Conservation (phyloP, 2,113 vertebrate species). For the Cyrtonyx montezumae region DNA sequence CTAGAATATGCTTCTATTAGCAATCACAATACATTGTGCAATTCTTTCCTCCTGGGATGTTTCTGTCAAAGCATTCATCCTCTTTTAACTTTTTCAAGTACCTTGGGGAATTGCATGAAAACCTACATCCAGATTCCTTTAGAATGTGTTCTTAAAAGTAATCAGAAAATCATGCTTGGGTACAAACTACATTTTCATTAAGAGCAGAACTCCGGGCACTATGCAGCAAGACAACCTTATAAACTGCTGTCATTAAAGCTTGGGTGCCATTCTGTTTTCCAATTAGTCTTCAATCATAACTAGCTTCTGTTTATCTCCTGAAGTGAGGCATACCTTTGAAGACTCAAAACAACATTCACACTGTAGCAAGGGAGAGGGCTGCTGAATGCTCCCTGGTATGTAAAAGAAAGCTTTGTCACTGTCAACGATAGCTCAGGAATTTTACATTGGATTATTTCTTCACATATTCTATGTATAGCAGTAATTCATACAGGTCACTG, state of each 20-base stretch:
- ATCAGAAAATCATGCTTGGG: background rate
- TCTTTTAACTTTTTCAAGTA: background rate
- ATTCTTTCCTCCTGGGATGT: background rate
- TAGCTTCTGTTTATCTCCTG: background rate
- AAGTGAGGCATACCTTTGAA: background rate
- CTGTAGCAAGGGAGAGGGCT: background rate
- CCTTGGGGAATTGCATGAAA: background rate
- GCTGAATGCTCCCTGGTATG: background rate
- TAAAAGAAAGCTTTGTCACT: background rate
- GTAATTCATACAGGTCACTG: background rate
- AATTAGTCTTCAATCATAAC: background rate
- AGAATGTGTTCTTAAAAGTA: background rate
- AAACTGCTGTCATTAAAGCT: background rate
- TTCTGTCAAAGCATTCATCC: background rate
- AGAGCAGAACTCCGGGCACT: background rate
- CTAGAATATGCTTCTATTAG: background rate
- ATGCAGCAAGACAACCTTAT: accelerated
- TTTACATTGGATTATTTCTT: background rate
- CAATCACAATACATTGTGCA: background rate
- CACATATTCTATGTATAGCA: background rate
- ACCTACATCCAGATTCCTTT: background rate
- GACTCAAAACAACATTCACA: background rate
- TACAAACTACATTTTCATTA: background rate
- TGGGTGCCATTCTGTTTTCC: background rate
- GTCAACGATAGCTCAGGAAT: background rate